Percentiles rank a stretch among this genome's conserved stretches.
Evolutionary conservation across 2,113 vertebrate species (phyloP).

Genomic region (Datnioides undecimradiatus): DNA sequence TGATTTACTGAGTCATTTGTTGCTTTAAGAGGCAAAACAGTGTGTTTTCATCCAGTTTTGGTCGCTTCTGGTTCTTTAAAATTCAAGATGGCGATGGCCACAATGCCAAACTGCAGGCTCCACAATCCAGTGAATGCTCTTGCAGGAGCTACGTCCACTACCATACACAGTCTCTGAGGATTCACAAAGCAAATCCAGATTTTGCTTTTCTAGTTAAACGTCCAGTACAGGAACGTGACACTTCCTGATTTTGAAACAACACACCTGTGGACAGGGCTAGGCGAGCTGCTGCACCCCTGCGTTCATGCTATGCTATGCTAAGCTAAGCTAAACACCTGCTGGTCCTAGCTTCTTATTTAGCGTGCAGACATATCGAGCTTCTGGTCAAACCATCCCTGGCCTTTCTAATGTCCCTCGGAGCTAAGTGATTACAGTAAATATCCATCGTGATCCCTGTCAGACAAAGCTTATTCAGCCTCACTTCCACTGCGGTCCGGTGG

Average conservation of each 20-base stretch:
- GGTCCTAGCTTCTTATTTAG: background rate
- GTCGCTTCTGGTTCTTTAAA: too few species aligned
- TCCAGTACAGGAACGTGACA: too few species aligned
- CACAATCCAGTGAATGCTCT: too few species aligned
- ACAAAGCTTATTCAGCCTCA: conserved; percentile 26
- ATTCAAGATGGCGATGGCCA: too few species aligned
- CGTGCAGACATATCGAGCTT: background rate
- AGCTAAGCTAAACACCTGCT: background rate
- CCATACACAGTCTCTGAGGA: too few species aligned
- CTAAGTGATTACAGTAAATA: conserved; percentile 36
- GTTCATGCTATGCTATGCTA: too few species aligned
- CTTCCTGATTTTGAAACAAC: conserved; percentile 11
- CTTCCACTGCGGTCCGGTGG: conserved; percentile 36
- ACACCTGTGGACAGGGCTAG: too few species aligned
- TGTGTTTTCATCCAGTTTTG: too few species aligned
- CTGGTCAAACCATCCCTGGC: background rate
- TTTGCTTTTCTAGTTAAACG: background rate
- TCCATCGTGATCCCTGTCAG: conserved; percentile 43
- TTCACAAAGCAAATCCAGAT: background rate
- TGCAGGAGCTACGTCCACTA: too few species aligned
- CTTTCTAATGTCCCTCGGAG: conserved; percentile 16
- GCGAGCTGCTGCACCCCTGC: background rate
- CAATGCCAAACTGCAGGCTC: too few species aligned
- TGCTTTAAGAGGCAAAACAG: too few species aligned
- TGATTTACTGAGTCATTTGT: too few species aligned